Conservation (phyloP, 2,797 vertebrate species). For the Ispidina lecontei region DNA sequence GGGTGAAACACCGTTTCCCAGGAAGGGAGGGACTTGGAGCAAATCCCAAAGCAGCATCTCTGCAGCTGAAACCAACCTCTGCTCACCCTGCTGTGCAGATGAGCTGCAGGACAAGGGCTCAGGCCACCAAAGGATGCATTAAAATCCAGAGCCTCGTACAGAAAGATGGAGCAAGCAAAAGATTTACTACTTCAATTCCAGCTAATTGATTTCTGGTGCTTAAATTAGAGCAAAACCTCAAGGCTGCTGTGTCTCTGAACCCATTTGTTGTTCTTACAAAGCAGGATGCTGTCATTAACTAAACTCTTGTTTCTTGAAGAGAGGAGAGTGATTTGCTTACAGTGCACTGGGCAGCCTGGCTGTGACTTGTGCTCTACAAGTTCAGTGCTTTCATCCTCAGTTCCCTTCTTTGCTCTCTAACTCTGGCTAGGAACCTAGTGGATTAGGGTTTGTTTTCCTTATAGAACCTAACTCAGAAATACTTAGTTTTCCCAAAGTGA, state of each 20-base stretch:
- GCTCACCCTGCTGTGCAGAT: not conserved
- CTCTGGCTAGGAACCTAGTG: not conserved
- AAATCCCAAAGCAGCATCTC: not conserved
- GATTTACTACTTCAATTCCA: conserved; percentile 57
- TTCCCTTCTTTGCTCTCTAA: not conserved
- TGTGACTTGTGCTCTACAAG: not conserved
- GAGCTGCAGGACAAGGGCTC: not conserved
- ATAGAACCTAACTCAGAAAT: not conserved
- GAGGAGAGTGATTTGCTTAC: conserved; percentile 54
- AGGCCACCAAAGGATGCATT: conserved; percentile 25
- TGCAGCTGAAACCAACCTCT: not conserved
- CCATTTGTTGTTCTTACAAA: conserved; percentile 50
- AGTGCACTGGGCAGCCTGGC: conserved; percentile 3
- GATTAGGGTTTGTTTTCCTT: not conserved
- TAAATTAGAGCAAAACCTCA: conserved; percentile 38
- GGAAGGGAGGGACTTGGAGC: not conserved
- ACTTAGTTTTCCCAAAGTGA: not conserved
- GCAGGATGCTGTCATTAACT: conserved; percentile 65
- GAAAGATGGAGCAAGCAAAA: conserved; percentile 43
- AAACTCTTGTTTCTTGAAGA: conserved; percentile 63
- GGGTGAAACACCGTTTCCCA: not conserved
- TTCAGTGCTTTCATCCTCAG: not conserved
- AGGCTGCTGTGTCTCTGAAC: not conserved
- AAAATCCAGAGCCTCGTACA: not conserved
- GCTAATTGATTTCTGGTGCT: conserved; percentile 61